These are phyloP conservation scores for Cynopterus sphinx DNA, from an alignment of 2,797 vertebrate genomes.

Conservation along the genomic window DNA sequence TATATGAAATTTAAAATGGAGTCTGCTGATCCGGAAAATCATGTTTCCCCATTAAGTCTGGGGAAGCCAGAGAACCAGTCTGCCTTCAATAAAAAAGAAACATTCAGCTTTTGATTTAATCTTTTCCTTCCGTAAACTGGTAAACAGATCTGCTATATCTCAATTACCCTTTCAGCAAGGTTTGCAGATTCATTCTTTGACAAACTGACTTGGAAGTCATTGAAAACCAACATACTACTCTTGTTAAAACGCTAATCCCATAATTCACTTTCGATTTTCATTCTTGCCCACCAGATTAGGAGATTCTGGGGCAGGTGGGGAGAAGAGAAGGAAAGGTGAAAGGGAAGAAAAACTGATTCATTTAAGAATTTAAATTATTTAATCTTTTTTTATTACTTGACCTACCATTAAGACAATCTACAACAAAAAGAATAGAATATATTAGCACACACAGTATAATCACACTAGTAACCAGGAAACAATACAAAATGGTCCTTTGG, in stretches of 20 bases:
- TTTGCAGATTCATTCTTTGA: slow-evolving; percentile 23
- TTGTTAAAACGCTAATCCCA: not conserved
- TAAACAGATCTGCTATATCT: not conserved
- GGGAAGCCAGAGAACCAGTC: not conserved
- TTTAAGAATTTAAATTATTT: slow-evolving; percentile 91
- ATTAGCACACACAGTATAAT: slow-evolving; percentile 95
- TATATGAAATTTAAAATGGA: not conserved
- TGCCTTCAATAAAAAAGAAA: not conserved
- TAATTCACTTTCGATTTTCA: slow-evolving; percentile 22
- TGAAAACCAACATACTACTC: not conserved
- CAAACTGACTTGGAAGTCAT: not conserved
- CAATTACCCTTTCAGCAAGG: not conserved
- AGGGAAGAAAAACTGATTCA: slow-evolving; percentile 80
- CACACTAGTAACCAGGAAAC: slow-evolving; percentile 92
- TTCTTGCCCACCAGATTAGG: not conserved
- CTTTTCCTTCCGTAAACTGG: not conserved
- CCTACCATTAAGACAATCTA: slow-evolving; percentile 98
- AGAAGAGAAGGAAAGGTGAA: not conserved
- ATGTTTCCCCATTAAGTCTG: not conserved
- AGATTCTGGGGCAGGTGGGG: not conserved
- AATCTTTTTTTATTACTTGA: slow-evolving; percentile 94
- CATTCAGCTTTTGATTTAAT: not conserved
- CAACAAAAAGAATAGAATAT: slow-evolving; percentile 95
- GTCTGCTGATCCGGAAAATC: not conserved
- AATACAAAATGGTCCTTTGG: slow-evolving; percentile 96